Percentiles rank a stretch among this genome's conserved stretches.
Conservation (phyloP, 2,797 vertebrate species). For the Sciaenops ocellatus region DNA sequence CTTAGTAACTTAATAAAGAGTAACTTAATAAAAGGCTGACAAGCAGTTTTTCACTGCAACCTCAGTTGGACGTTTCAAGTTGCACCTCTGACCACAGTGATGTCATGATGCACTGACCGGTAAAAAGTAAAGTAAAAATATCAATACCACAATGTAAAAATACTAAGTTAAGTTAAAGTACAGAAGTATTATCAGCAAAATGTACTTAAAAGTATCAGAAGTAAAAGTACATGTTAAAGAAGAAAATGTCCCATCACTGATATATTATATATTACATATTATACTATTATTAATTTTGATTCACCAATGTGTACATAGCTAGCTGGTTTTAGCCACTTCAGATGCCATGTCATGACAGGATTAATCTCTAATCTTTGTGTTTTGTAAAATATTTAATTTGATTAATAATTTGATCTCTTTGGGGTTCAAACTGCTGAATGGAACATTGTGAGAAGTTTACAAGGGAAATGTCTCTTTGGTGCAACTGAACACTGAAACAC, state of each 20-base stretch:
- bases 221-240: background rate
- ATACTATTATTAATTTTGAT: background rate
- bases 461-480: background rate
- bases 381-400: background rate
- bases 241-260: background rate
- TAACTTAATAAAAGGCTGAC: background rate
- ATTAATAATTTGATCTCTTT: background rate
- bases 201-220: background rate
- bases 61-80: background rate
- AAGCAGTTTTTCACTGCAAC: background rate
- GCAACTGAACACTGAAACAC: background rate
- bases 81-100: slow-evolving; percentile 3
- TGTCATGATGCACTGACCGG: background rate
- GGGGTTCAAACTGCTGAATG: background rate
- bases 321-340: background rate
- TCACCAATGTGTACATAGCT: background rate
- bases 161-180: background rate
- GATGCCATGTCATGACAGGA: background rate
- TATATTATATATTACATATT: background rate
- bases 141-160: background rate
- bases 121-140: background rate
- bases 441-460: too few relatives aligned
- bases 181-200: background rate
- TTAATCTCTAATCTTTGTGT: background rate
- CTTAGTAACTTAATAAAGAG: too few relatives aligned